Conservation (phyloP, 2,797 vertebrate genomes). For the Echiichthys vipera region DNA sequence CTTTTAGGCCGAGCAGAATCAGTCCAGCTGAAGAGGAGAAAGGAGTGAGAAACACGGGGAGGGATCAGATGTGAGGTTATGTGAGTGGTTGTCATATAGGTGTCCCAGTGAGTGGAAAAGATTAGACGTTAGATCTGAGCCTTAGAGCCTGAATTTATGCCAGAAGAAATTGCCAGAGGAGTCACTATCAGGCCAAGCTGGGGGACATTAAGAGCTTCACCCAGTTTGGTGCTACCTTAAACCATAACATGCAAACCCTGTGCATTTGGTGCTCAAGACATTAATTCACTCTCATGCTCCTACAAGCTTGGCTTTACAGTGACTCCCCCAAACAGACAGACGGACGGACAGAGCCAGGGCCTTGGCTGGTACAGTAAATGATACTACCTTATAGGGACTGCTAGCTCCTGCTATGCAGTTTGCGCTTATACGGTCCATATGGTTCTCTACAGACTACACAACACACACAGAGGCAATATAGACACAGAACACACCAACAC, state of each 20-base stretch:
- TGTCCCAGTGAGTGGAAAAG: constrained; percentile 49
- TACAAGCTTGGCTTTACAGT: constrained; percentile 63
- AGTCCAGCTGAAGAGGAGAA: constrained; percentile 53
- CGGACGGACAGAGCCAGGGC: constrained; percentile 76
- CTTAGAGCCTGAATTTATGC: constrained; percentile 46
- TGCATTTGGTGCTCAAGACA: constrained; percentile 4
- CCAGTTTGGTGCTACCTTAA: constrained; percentile 20
- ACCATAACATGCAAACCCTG: constrained; percentile 7
- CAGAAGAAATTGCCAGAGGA: constrained; percentile 43
- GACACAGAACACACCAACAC: constrained; percentile 81
- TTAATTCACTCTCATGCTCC: constrained; percentile 35
- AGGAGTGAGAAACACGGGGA: constrained; percentile 57
- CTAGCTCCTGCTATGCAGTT: constrained; percentile 93
- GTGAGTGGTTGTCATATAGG: constrained; percentile 39
- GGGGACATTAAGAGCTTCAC: constrained; percentile 32
- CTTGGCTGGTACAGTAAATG: constrained; percentile 68
- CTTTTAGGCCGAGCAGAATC: constrained; percentile 47
- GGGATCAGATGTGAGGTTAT: constrained; percentile 47
- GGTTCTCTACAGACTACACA: constrained; percentile 97
- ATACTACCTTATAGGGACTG: constrained; percentile 94
- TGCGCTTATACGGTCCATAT: constrained; percentile 93
- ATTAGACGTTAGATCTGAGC: constrained; percentile 54
- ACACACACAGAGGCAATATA: constrained; percentile 85
- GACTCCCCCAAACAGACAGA: constrained; percentile 51
- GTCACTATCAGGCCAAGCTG: constrained; percentile 67